Evolutionary conservation across 2,113 vertebrate genomes (phyloP), one percentile per base, ranked within the genome.

Genomic region (Pleuronectes platessa): DNA sequence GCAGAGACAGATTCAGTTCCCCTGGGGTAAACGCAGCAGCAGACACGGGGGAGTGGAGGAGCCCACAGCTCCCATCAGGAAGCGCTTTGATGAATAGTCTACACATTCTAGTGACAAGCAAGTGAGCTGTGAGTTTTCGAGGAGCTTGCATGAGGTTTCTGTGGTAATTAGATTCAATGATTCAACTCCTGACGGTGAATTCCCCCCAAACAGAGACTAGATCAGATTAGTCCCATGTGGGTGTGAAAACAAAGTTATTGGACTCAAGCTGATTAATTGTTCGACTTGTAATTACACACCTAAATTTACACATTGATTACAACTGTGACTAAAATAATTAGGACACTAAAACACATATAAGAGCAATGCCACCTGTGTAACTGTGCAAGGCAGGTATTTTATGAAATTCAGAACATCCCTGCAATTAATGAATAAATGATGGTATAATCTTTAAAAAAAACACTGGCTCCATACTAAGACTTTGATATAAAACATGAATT

Each of bases 91-190:
- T 94, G 91, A 93, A 95, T 94, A 86, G 89, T 92, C 87, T 87
- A 76, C 83, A 90, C 85, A 94, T 93, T 89, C 88, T 84, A 89
- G 80, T 93, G 93, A 94, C 94, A 95, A 91, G 90, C 85, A 87
- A 92, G 89, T 87, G 90, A 92, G 90, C 88, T 89, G 90, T 82
- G 90, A 92, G 88, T 74, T 89, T 87, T 79, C 78, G 42, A 76
- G 71, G 69, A 81, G 76, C 68, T 85, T 66, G 79, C 86, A 86
- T 87, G 76, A 78, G 89, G 76, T 84, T 91, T 90, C 74, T 81
- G 82, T 81, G 81, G 89, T 94, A 94, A 95, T 95, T 95, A 92
- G 86, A 93, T 94, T 92, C 92, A 92, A 92, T 88, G 88, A 93
- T 92, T 93, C 75, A 91, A 84, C 88, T 88, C 79, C 90, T 88